These are phyloP conservation scores for Heliconius ethilla DNA, from an alignment of 2,888 invertebrate genomes.

Conservation along the genomic window DNA sequence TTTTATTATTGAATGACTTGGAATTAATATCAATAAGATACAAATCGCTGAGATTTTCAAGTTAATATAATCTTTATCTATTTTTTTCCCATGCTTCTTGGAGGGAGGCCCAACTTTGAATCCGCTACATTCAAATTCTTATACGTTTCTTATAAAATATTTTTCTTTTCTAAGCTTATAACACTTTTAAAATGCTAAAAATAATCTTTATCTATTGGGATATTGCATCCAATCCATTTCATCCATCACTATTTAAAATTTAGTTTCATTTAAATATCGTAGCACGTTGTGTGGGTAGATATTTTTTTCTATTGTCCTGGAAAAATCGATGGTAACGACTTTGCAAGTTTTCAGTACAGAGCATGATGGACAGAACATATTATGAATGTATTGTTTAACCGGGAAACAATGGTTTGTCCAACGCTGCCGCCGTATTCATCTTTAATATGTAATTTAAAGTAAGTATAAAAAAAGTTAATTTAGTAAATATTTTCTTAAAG, in stretches of 20 bases:
- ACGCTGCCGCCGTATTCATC: neutral
- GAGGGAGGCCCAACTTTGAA: too few relatives aligned
- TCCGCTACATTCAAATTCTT: too few relatives aligned
- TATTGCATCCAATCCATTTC: neutral
- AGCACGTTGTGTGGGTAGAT: neutral
- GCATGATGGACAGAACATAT: constrained; percentile 1
- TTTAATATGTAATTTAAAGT: neutral
- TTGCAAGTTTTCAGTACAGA: constrained; percentile 10
- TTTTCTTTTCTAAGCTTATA: too few relatives aligned
- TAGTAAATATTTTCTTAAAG: neutral
- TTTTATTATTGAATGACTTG: too few relatives aligned
- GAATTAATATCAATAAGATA: too few relatives aligned
- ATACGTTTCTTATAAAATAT: too few relatives aligned
- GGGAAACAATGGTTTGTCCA: neutral
- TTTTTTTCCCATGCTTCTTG: too few relatives aligned
- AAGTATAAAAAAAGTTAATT: neutral
- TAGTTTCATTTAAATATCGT: neutral
- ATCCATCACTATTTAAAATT: neutral
- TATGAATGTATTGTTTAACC: constrained; percentile 9
- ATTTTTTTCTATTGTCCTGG: constrained; percentile 11
- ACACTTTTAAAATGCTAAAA: too few relatives aligned
- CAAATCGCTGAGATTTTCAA: too few relatives aligned
- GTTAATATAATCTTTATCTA: too few relatives aligned
- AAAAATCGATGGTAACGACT: constrained; percentile 22
- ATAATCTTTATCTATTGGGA: neutral